Evolutionary conservation across 2,113 vertebrate species (phyloP), one percentile per base, ranked within the genome.

Genomic region (Jacana jacana): DNA sequence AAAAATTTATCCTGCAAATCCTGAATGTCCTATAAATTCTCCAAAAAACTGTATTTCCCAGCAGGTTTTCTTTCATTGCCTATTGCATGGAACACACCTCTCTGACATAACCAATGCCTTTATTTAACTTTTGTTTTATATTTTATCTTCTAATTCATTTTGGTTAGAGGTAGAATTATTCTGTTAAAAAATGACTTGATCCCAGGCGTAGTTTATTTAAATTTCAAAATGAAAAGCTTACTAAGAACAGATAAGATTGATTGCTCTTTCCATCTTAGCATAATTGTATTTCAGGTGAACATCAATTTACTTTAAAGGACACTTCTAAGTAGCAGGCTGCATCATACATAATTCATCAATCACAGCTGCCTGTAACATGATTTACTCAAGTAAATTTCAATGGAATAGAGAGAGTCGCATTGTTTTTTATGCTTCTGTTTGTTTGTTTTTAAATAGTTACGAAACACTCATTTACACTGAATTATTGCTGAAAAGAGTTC

Each of bases 211-310:
- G 97, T 98, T 98, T 98, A 98, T 98, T 98, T 97, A 98, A 98
- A 98, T 98, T 98, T 98, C 88, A 97, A 97, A 98, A 98, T 97
- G 97, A 98, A 98, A 98, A 98, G 97, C 97, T 98, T 97, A 97
- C 95, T 95, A 97, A 97, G 98, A 98, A 97, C 97, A 98, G 97
- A 97, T 98, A 98, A 98, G 98, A 98, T 98, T 98, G 98, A 98
- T 98, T 98, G 97, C 96, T 98, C 97, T 96, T 95, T 98, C 97
- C 96, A 96, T 97, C 97, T 98, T 98, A 97, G 97, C 97, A 98
- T 98, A 98, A 98, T 99, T 98, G 98, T 98, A 97, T 98, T 98
- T 98, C 98, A 98, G 98, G 98, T 98, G 98, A 99, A 98, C 98
- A 98, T 98, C 98, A 99, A 98, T 98, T 98, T 98, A 98, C 97